These are phyloP conservation scores for Threskiornis aethiopicus DNA, from an alignment of 2,797 vertebrate species.

Conservation along the genomic window DNA sequence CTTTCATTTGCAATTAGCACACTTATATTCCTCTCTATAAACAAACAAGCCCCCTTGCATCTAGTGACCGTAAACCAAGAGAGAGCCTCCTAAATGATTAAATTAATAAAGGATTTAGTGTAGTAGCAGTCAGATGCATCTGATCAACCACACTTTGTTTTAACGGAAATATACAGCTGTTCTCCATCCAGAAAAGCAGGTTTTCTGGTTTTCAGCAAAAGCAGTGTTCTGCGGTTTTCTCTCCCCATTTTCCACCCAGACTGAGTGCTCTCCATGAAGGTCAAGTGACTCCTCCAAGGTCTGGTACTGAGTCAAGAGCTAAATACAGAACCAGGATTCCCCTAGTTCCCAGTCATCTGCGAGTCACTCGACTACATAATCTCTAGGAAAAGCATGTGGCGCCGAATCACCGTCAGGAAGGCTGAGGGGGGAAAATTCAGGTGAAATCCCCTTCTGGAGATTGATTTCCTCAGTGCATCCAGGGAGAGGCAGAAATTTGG, in stretches of 20 bases:
- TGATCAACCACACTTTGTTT: neutral
- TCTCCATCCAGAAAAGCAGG: neutral
- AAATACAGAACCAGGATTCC: constrained; percentile 20
- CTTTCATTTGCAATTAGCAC: neutral
- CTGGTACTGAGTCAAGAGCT: constrained; percentile 8
- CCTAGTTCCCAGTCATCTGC: neutral
- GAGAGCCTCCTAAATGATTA: neutral
- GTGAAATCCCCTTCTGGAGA: neutral
- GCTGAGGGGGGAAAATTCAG: neutral
- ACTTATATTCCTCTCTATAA: neutral
- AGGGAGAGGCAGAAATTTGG: neutral
- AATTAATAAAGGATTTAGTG: neutral
- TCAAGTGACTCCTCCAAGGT: neutral
- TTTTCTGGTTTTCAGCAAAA: neutral
- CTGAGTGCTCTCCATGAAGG: neutral
- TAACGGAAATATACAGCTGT: neutral
- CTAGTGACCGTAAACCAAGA: neutral
- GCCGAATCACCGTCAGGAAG: neutral
- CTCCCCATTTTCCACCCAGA: neutral
- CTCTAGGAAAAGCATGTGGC: neutral
- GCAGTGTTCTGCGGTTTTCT: neutral
- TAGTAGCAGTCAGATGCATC: neutral
- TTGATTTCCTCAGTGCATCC: neutral
- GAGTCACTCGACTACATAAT: neutral
- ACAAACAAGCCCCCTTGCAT: neutral